A percentile compares a stretch with the other conserved stretches of the same genome.
These are phyloP conservation scores for Percopsis omiscomaycus DNA, from an alignment of 2,797 vertebrate genomes.

Conservation along the genomic window DNA sequence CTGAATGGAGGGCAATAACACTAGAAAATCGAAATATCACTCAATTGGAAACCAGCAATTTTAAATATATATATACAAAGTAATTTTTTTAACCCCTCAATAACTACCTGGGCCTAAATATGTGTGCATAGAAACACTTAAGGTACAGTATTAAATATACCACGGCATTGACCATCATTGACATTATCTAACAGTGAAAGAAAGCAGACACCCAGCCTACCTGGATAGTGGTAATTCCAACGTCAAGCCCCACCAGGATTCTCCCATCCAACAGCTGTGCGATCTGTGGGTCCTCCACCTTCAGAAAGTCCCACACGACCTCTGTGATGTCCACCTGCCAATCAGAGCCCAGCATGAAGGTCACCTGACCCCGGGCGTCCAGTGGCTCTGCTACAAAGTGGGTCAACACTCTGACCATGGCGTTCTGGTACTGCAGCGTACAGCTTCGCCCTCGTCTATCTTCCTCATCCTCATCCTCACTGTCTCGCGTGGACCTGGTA, in stretches of 20 bases:
- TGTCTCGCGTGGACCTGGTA: slow-evolving; percentile 83
- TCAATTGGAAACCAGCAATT: too few species aligned
- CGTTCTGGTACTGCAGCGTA: slow-evolving; percentile 89
- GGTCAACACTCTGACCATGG: slow-evolving; percentile 88
- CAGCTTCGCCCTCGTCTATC: slow-evolving; percentile 87
- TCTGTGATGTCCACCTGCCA: slow-evolving; percentile 95
- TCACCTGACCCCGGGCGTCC: slow-evolving; percentile 80
- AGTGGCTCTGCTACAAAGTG: slow-evolving; percentile 88
- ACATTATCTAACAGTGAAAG: background rate
- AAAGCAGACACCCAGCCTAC: slow-evolving; percentile 57
- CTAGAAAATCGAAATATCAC: too few species aligned
- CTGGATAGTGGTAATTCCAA: slow-evolving; percentile 93
- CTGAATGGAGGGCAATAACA: background rate
- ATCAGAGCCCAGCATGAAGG: slow-evolving; percentile 84
- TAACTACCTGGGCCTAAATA: too few species aligned
- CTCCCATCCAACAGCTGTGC: slow-evolving; percentile 83
- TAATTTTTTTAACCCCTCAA: too few species aligned
- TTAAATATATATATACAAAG: too few species aligned
- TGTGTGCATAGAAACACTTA: too few species aligned
- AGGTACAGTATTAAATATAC: too few species aligned
- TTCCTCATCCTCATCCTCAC: slow-evolving; percentile 90
- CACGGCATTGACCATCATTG: background rate
- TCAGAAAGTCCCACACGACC: slow-evolving; percentile 90
- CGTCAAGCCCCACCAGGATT: slow-evolving; percentile 84
- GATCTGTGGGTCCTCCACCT: slow-evolving; percentile 85